Base-by-base conservation (phyloP, 2,888 invertebrate species). In the Archips xylosteana region DNA sequence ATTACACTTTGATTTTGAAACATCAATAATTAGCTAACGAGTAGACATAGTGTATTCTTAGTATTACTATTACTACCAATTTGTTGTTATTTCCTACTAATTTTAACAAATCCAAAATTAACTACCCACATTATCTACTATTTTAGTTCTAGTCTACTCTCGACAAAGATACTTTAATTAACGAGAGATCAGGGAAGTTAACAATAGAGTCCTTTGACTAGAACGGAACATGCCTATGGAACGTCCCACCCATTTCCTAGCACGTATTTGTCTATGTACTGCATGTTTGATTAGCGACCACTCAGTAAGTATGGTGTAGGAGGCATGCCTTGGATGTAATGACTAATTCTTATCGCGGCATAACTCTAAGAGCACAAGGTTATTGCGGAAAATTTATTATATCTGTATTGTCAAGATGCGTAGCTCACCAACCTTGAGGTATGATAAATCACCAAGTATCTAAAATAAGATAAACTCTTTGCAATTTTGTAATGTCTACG, bases 311-410 rank as follows among this genome's bases (percentile, higher is more conserved):
- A 74, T 66, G 77, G 78, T 79, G 86, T 88, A 80, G 84, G 85
- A 84, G 80, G 83, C 83, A 81, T 78, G 77, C 78, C 70, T 69
- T 63, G 68, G 73, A 60, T 75, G 64, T 77, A 76, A 84, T 87
- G 89, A 89, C 85, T 89, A 89, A 88, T 86, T 80, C 81, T 89
- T 89, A 89, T 90, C 89, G 85, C 79, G 77, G 70, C 75, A 81
- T 76, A 80, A 74, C 78, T 80, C 83, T 73, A 64, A 51, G 62
- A 68, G 15, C 47, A 10, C 86, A 89, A 89, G 88, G 91, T 84
- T 85, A 78, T 76, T 77, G 79, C 83, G 88, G 89, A 87, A 90
- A 89, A 88, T 87, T 88, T 87, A 85, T 78, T 75, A 74, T 75
- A 68, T 32, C 59, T 57, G 64, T 72, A 65, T 60, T 64, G 59